Percentiles rank a stretch among this genome's conserved stretches.
Evolutionary conservation across 1,140 invertebrate species (phyloP).

Genomic region (Pogonomyrmex californicus): DNA sequence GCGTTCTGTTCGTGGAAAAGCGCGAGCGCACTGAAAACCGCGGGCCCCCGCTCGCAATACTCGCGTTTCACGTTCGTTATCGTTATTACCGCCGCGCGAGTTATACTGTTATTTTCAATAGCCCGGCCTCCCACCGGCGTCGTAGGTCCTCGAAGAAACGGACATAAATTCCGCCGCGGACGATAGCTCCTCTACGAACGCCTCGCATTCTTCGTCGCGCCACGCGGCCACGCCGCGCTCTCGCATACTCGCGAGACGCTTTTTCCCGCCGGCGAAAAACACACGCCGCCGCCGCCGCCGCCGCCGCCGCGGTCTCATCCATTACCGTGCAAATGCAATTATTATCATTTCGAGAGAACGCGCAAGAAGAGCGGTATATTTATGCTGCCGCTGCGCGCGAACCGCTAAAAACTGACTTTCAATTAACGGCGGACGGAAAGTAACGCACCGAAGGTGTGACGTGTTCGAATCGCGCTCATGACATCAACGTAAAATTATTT

Average conservation of each 20-base stretch:
- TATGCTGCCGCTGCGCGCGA: slow-evolving; percentile 68
- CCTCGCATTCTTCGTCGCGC: slow-evolving; percentile 46
- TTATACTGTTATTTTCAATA: slow-evolving; percentile 60
- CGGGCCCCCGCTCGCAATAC: slow-evolving; percentile 43
- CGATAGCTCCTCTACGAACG: slow-evolving; percentile 46
- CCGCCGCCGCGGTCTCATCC: slow-evolving; percentile 72
- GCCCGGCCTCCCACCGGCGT: slow-evolving; percentile 37
- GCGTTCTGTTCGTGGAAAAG: slow-evolving; percentile 42
- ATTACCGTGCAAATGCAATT: slow-evolving; percentile 84
- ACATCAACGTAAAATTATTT: not conserved
- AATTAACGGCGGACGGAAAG: slow-evolving; percentile 74
- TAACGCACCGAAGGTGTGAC: not conserved
- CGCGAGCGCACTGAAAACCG: slow-evolving; percentile 44
- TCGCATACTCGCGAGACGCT: slow-evolving; percentile 46
- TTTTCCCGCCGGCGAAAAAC: slow-evolving; percentile 60
- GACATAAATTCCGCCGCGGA: slow-evolving; percentile 51
- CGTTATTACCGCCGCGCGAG: slow-evolving; percentile 52
- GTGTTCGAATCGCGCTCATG: not conserved
- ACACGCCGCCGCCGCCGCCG: slow-evolving; percentile 36
- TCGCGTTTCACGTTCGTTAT: slow-evolving; percentile 59
- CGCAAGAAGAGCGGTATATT: slow-evolving; percentile 78
- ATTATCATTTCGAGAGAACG: slow-evolving; percentile 80
- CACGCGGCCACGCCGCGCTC: slow-evolving; percentile 23
- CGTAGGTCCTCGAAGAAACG: slow-evolving; percentile 13
- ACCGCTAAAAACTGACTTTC: slow-evolving; percentile 78